Evolutionary conservation across 2,888 invertebrate species (phyloP).

Genomic region (Pseudoips prasinana): DNA sequence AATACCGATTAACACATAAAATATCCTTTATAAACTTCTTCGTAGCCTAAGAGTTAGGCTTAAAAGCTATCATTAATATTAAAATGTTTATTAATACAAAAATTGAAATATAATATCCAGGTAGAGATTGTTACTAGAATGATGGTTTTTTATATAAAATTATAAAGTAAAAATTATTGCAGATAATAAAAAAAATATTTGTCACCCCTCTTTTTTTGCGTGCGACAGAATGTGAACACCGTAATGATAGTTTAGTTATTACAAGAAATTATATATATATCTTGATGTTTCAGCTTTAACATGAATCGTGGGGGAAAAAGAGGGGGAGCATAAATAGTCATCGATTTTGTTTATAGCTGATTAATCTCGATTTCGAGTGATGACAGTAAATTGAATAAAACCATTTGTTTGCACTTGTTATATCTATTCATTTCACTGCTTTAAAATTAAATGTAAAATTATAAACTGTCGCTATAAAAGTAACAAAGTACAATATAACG

Average conservation of each 20-base stretch:
- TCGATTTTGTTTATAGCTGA: conserved; percentile 65
- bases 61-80: conserved; percentile 69
- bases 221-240: conserved; percentile 50
- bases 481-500: too few relatives aligned
- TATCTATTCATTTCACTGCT: conserved; percentile 14
- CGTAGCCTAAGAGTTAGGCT: conserved; percentile 72
- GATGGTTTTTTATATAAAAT: conserved; percentile 74
- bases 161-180: conserved; percentile 57
- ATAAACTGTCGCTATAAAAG: not conserved
- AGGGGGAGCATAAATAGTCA: conserved; percentile 47
- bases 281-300: conserved; percentile 54
- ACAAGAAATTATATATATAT: conserved; percentile 27
- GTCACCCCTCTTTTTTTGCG: conserved; percentile 50
- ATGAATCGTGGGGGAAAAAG: conserved; percentile 47
- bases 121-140: conserved; percentile 81
- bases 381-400: conserved; percentile 5
- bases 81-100: conserved; percentile 69
- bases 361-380: conserved; percentile 60
- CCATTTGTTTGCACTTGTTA: conserved; percentile 27
- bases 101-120: conserved; percentile 68
- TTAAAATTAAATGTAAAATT: conserved; percentile 3
- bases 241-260: conserved; percentile 33
- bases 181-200: conserved; percentile 47
- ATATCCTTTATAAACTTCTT: conserved; percentile 70
- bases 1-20: conserved; percentile 35